phyloP scores from a whole-genome alignment of 2,888 invertebrate genomes.

The Nowickia ferox region DNA sequence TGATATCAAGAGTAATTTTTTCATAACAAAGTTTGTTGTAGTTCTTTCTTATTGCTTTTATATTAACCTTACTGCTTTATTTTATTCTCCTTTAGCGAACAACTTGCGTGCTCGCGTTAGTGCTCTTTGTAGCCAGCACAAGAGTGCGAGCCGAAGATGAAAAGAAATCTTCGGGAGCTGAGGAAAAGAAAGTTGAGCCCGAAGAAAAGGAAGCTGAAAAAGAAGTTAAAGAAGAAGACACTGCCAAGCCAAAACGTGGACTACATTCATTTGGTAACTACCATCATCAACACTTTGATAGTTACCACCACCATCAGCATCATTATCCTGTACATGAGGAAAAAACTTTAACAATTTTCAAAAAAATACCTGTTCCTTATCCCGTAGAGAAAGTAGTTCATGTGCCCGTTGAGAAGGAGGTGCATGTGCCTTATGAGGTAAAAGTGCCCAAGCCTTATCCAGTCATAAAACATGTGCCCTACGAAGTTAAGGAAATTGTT shows the following conservation, averaged over 20 bases:
- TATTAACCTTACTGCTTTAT: neutral
- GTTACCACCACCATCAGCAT: slow-evolving; percentile 81
- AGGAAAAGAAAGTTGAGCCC: slow-evolving; percentile 82
- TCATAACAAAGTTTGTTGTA: too few relatives aligned
- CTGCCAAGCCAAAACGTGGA: slow-evolving; percentile 91
- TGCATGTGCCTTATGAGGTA: slow-evolving; percentile 87
- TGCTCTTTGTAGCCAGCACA: slow-evolving; percentile 84
- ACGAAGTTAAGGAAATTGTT: slow-evolving; percentile 90
- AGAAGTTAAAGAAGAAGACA: slow-evolving; percentile 75
- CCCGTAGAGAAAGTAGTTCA: slow-evolving; percentile 87
- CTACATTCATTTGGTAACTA: slow-evolving; percentile 84
- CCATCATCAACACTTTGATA: slow-evolving; percentile 71
- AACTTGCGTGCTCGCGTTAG: slow-evolving; percentile 84
- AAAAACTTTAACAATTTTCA: slow-evolving; percentile 89
- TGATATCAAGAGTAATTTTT: too few relatives aligned
- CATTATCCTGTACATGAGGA: slow-evolving; percentile 83
- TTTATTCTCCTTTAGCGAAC: slow-evolving; percentile 77
- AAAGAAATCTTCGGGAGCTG: slow-evolving; percentile 84
- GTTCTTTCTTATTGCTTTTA: neutral
- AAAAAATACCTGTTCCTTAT: slow-evolving; percentile 89
- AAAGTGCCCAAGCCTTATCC: slow-evolving; percentile 89
- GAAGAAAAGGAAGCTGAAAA: slow-evolving; percentile 77
- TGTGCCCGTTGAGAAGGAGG: slow-evolving; percentile 86
- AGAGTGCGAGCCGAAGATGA: slow-evolving; percentile 84
- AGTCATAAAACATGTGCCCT: slow-evolving; percentile 88